A percentile compares a stretch with the other conserved stretches of the same genome.
Conservation (phyloP, 2,888 invertebrate genomes). For the Yponomeuta evonymella region DNA sequence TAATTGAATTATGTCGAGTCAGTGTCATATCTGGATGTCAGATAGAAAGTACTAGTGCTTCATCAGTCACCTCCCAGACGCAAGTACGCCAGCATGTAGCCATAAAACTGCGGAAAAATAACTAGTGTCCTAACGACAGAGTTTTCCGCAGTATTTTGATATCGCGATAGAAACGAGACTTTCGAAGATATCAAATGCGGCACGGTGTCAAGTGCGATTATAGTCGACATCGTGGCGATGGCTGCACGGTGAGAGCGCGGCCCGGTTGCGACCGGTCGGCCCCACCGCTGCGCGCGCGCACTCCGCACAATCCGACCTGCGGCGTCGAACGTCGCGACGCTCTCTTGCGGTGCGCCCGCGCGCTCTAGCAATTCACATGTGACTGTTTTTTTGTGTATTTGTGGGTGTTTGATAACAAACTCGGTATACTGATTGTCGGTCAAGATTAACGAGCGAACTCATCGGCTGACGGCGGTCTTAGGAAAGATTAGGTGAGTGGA, state of each 20-base stretch:
- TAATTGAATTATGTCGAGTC: conserved; percentile 16
- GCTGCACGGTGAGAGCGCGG: conserved; percentile 64
- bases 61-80: not conserved
- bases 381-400: not conserved
- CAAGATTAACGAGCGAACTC: conserved; percentile 9
- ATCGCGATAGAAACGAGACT: conserved; percentile 69
- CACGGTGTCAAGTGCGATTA: conserved; percentile 73
- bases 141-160: conserved; percentile 5
- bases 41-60: not conserved
- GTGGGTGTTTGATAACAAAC: conserved; percentile 3
- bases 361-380: not conserved
- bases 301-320: conserved; percentile 25
- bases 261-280: conserved; percentile 74
- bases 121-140: not conserved
- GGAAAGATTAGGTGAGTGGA: conserved; percentile 14
- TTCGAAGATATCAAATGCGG: conserved; percentile 59
- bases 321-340: conserved; percentile 10
- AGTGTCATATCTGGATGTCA: conserved; percentile 4
- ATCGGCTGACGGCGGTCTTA: not conserved
- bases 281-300: conserved; percentile 43
- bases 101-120: not conserved
- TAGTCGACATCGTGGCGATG: conserved; percentile 53
- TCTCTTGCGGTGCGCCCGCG: conserved; percentile 13
- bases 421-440: not conserved
- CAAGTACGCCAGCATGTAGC: not conserved